Conservation (phyloP, 2,113 vertebrate species). For the Mungos mungo region DNA sequence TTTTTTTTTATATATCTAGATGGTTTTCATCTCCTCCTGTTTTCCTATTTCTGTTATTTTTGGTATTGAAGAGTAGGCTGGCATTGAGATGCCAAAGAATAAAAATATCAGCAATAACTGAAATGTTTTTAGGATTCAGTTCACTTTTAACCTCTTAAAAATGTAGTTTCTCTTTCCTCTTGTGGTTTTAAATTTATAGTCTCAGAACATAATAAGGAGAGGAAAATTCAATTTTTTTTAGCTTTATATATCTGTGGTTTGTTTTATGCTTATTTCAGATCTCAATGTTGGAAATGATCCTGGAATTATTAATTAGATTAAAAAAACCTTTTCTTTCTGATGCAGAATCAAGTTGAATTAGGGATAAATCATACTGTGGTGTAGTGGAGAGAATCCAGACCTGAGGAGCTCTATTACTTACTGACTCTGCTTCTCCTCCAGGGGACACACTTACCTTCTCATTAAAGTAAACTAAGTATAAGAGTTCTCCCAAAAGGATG, state of each 20-base stretch:
- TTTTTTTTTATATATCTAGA: background rate
- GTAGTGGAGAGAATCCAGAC: background rate
- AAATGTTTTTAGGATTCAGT: background rate
- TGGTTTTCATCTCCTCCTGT: background rate
- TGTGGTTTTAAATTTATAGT: constrained; percentile 23
- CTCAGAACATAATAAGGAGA: constrained; percentile 35
- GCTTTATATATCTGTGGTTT: background rate
- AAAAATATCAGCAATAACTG: constrained; percentile 44
- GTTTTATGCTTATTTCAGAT: constrained; percentile 50
- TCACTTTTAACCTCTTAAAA: constrained; percentile 45
- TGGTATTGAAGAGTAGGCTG: background rate
- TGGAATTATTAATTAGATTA: constrained; percentile 34
- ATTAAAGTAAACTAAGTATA: background rate
- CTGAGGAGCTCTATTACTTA: background rate
- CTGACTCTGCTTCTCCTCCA: background rate
- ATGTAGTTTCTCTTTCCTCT: constrained; percentile 44
- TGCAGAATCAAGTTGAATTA: background rate
- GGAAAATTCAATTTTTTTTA: constrained; percentile 52
- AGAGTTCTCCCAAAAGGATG: background rate
- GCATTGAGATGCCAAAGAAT: background rate
- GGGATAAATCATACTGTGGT: background rate
- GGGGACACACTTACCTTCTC: background rate
- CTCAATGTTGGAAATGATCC: background rate
- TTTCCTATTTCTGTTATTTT: background rate
- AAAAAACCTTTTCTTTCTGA: background rate